These are phyloP conservation scores for Gnathonemus echidnorhynchus DNA, from an alignment of 2,113 vertebrate genomes.

Conservation along the genomic window DNA sequence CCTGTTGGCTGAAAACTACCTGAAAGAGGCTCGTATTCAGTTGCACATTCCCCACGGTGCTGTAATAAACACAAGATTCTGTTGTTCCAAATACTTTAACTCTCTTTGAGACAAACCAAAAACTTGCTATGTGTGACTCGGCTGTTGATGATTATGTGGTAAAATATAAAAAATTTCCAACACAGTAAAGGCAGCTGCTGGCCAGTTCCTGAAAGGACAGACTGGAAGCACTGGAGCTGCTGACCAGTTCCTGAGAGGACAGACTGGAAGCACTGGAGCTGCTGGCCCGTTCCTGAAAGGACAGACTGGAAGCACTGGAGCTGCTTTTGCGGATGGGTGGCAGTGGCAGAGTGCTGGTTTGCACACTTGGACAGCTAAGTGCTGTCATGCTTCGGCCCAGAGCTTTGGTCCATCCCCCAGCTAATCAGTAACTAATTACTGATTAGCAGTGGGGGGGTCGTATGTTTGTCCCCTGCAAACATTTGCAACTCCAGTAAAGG, in stretches of 20 bases:
- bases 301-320: neutral
- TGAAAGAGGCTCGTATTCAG: no score
- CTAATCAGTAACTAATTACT: slow-evolving; percentile 45
- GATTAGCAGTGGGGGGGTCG: slow-evolving; percentile 31
- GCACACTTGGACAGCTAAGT: slow-evolving; percentile 26
- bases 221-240: neutral
- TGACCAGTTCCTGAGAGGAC: neutral
- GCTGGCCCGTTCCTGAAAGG: slow-evolving; percentile 26
- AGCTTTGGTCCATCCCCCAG: slow-evolving; percentile 39
- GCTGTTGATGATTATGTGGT: no score
- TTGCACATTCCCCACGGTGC: no score
- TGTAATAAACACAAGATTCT: no score
- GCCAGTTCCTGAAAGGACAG: slow-evolving; percentile 28
- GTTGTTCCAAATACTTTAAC: no score
- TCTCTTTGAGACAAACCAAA: no score
- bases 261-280: neutral
- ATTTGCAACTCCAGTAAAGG: neutral
- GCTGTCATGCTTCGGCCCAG: slow-evolving; percentile 53
- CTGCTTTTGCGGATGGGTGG: neutral
- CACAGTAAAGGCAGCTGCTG: no score
- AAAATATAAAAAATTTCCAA: no score
- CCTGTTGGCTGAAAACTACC: no score
- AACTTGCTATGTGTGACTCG: no score
- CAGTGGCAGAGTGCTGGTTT: neutral
- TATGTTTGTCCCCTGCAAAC: neutral